A percentile compares a stretch with the other conserved stretches of the same genome.
These are phyloP conservation scores for Drosophila murphyi DNA, from an alignment of 1,140 invertebrate species.

Conservation along the genomic window DNA sequence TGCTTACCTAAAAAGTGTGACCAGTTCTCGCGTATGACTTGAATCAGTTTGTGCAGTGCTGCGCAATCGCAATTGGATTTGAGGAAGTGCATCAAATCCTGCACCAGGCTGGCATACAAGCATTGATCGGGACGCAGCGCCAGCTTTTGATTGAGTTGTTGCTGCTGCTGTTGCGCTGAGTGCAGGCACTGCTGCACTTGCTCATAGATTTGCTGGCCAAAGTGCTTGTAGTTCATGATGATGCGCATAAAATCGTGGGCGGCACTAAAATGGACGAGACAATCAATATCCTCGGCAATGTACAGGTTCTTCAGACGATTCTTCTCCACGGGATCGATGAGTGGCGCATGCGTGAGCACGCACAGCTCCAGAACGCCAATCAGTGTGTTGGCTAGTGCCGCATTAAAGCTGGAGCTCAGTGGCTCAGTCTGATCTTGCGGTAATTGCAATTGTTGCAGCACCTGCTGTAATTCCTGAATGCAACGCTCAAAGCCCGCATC, in stretches of 20 bases:
- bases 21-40: slow-evolving; percentile 47
- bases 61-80: slow-evolving; percentile 69
- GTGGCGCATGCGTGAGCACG: slow-evolving; percentile 85
- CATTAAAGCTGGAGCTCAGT: slow-evolving; percentile 33
- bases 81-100: slow-evolving; percentile 75
- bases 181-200: slow-evolving; percentile 76
- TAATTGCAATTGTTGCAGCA: slow-evolving; percentile 22
- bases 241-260: slow-evolving; percentile 77
- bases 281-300: slow-evolving; percentile 87
- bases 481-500: slow-evolving; percentile 54
- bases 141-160: slow-evolving; percentile 83
- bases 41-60: slow-evolving; percentile 49
- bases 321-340: slow-evolving; percentile 91
- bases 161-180: slow-evolving; percentile 68
- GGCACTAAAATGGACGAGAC: slow-evolving; percentile 50
- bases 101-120: slow-evolving; percentile 85
- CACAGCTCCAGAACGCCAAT: slow-evolving; percentile 84
- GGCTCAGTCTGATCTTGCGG: neutral
- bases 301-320: slow-evolving; percentile 89
- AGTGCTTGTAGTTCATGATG: slow-evolving; percentile 72
- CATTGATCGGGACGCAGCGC: slow-evolving; percentile 86
- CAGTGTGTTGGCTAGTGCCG: slow-evolving; percentile 52
- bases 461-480: slow-evolving; percentile 22
- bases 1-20: slow-evolving; percentile 25
- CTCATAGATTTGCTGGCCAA: slow-evolving; percentile 66